Evolutionary conservation across 1,140 invertebrate genomes (phyloP), one percentile per base, ranked within the genome.

Genomic region (Penaeus vannamei): DNA sequence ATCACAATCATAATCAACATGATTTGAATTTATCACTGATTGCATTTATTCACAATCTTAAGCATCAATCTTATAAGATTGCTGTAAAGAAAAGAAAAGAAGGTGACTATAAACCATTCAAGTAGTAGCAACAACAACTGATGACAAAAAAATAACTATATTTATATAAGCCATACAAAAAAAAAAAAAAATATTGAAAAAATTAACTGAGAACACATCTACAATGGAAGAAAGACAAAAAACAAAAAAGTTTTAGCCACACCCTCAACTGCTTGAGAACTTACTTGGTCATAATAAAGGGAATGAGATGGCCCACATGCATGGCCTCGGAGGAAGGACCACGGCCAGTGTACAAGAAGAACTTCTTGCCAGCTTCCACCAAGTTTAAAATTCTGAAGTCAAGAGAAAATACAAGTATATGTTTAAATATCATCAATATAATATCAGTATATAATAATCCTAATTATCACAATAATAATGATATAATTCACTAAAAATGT

Each of bases 221-320:
- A 42, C 3, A 53, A 53, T 17, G 23, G 20, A 64, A 79, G 83
- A 66, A 46, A 29, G 23, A 69, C 12, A 69, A 32, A 17, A 46
- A 81, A 85, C 61, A 2, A 2, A 17, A 8, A 26, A 23, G 1
- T 76, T 22, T 19, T 59, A 84, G 19, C 5, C 53, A 8, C 32
- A 46, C 2, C 66, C 59, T 17, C 26, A 82, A 62, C 61, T 22
- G 12, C 32, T 36, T 29, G 5, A 36, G 36, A 10, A 89, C 94
- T 94, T 94, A 97, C 96, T 98, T 98, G 14, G 97, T 97, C 93
- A 99, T 97, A 91, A 99, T 96, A 92, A 99, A 99, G 59, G 99
- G 98, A 91, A 99, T 96, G 91, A 99, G 94, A 94, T 99, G 99
- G 0, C 99, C 99, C 26, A 99, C 93, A 94, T 99, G 99, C 95